Evolutionary conservation across 2,113 vertebrate species (phyloP), one percentile per base, ranked within the genome.

Genomic region (Pandion haliaetus): DNA sequence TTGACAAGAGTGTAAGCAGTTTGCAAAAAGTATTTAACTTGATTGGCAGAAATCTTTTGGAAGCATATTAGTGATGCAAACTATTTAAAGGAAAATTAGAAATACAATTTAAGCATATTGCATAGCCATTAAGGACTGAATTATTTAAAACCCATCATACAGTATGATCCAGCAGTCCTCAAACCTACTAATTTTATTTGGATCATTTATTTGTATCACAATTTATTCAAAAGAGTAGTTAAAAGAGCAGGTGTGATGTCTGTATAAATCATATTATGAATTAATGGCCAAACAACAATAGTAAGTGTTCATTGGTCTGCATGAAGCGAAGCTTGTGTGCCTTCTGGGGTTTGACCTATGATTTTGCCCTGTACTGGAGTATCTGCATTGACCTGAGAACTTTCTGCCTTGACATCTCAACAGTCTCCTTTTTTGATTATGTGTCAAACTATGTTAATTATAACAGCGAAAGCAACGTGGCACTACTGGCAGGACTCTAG

Each of bases 41-140:
- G 97, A 98, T 77, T 94, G 94, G 81, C 96, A 97, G 94, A 98
- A 97, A 96, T 94, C 36, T 86, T 95, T 86, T 93, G 58, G 47
- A 96, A 93, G 82, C 42, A 86, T 87, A 97, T 98, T 97, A 98
- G 88, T 36, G 21, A 98, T 96, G 94, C 82, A 96, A 97, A 97
- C 81, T 97, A 97, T 97, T 97, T 97, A 88, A 88, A 90, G 69
- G 72, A 95, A 98, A 98, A 97, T 96, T 94, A 97, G 91, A 95
- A 97, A 96, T 95, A 95, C 21, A 67, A 77, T 97, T 96, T 96
- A 95, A 96, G 88, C 81, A 86, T 96, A 97, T 83, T 97, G 96
- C 83, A 96, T 96, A 96, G 67, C 91, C 83, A 96, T 97, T 98
- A 97, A 85, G 82, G 80, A 83, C 36, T 84, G 94, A 97, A 96